Evolutionary conservation across 2,797 vertebrate species (phyloP).

Genomic region (Myripristis murdjan): DNA sequence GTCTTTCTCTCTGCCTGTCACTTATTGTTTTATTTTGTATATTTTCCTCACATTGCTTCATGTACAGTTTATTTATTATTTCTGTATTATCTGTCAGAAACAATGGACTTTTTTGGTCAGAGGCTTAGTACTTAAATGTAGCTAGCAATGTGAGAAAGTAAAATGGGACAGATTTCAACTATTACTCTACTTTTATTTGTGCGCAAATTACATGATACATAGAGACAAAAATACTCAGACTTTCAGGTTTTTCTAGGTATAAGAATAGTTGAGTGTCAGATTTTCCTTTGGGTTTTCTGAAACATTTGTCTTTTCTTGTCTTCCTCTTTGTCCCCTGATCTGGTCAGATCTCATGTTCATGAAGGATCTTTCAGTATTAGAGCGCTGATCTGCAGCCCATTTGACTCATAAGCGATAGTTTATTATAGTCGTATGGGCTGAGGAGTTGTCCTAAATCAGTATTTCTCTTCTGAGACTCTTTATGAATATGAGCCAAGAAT

Average conservation of each 20-base stretch:
- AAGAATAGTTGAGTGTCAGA: conserved; percentile 53
- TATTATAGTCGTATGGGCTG: conserved; percentile 36
- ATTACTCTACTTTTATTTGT: conserved; percentile 51
- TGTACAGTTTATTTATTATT: conserved; percentile 82
- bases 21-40: conserved; percentile 67
- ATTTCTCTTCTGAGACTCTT: conserved; percentile 55
- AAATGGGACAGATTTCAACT: conserved; percentile 62
- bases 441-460: conserved; percentile 49
- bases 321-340: conserved; percentile 59
- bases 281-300: conserved; percentile 54
- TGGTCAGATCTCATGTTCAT: conserved; percentile 41
- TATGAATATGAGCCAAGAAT: conserved; percentile 54
- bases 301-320: conserved; percentile 42
- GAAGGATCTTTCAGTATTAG: conserved; percentile 44
- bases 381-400: conserved; percentile 45
- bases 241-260: conserved; percentile 60
- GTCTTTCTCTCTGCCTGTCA: conserved; percentile 52
- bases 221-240: conserved; percentile 39
- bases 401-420: conserved; percentile 36
- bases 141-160: conserved; percentile 50
- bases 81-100: conserved; percentile 67
- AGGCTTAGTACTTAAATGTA: conserved; percentile 59
- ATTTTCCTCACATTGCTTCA: conserved; percentile 69
- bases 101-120: conserved; percentile 53
- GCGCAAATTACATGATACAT: conserved; percentile 54